These are phyloP conservation scores for Spheniscus humboldti DNA, from an alignment of 2,797 vertebrate genomes.

Conservation along the genomic window DNA sequence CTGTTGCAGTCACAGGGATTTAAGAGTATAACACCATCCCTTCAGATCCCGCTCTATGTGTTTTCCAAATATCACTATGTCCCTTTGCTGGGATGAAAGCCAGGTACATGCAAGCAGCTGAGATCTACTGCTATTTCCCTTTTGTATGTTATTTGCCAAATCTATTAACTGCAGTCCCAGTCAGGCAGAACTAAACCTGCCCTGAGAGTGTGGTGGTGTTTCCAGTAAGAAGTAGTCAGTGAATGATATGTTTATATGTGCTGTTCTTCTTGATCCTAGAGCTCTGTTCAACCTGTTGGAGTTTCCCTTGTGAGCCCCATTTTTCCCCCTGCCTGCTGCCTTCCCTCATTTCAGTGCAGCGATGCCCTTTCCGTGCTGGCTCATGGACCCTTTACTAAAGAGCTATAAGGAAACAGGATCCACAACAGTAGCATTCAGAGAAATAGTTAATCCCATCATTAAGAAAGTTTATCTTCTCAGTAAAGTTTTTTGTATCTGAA, in stretches of 20 bases:
- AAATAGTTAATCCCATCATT: background rate
- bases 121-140: slow-evolving; percentile 19
- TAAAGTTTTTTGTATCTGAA: background rate
- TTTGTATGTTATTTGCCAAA: slow-evolving; percentile 51
- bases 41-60: background rate
- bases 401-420: background rate
- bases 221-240: background rate
- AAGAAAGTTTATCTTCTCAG: background rate
- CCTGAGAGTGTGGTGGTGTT: background rate
- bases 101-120: slow-evolving; percentile 16
- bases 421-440: background rate
- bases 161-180: slow-evolving; percentile 20
- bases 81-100: slow-evolving; percentile 15
- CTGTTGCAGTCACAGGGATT: background rate
- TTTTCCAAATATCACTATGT: background rate
- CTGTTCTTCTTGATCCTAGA: background rate
- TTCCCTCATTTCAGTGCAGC: background rate
- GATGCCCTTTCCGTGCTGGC: background rate
- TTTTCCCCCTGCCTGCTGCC: background rate
- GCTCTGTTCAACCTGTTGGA: background rate
- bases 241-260: background rate
- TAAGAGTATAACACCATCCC: background rate
- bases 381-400: background rate
- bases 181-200: background rate
- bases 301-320: background rate